A percentile compares a stretch with the other conserved stretches of the same genome.
phyloP scores from a whole-genome alignment of 2,113 vertebrate genomes.

The Prionailurus viverrinus region DNA sequence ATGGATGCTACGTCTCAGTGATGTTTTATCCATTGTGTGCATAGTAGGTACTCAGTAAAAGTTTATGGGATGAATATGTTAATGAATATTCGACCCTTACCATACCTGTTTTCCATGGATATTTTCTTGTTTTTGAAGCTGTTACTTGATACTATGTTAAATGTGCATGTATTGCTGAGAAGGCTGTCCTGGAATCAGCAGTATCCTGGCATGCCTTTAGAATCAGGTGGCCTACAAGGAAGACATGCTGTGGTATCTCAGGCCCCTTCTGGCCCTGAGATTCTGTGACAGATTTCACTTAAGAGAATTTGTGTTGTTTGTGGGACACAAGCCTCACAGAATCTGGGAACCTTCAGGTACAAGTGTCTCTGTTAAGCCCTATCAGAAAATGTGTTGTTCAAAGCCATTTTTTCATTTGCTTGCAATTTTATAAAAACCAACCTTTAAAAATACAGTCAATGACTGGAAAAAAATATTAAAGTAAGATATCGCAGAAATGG shows the following conservation, averaged over 20 bases:
- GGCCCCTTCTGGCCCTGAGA: background rate
- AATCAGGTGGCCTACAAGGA: conserved; percentile 6
- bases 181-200: conserved; percentile 28
- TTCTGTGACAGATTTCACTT: conserved; percentile 11
- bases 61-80: conserved; percentile 52
- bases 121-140: conserved; percentile 48
- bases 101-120: background rate
- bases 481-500: conserved; percentile 59
- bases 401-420: conserved; percentile 58
- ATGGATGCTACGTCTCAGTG: background rate
- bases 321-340: conserved; percentile 1
- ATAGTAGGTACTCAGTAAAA: background rate
- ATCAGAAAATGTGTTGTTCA: conserved; percentile 34
- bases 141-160: background rate
- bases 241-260: conserved; percentile 11
- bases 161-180: background rate
- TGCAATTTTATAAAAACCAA: conserved; percentile 60
- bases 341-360: conserved; percentile 10
- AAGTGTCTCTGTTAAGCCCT: conserved; percentile 49
- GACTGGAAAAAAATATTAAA: conserved; percentile 23
- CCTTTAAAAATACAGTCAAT: conserved; percentile 36
- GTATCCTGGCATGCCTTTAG: conserved; percentile 18
- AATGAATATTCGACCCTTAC: background rate
- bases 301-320: conserved; percentile 35
- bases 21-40: conserved; percentile 19